Percentiles rank a stretch among this genome's conserved stretches.
Evolutionary conservation across 2,113 vertebrate genomes (phyloP).

Genomic region (Erpornis zantholeuca): DNA sequence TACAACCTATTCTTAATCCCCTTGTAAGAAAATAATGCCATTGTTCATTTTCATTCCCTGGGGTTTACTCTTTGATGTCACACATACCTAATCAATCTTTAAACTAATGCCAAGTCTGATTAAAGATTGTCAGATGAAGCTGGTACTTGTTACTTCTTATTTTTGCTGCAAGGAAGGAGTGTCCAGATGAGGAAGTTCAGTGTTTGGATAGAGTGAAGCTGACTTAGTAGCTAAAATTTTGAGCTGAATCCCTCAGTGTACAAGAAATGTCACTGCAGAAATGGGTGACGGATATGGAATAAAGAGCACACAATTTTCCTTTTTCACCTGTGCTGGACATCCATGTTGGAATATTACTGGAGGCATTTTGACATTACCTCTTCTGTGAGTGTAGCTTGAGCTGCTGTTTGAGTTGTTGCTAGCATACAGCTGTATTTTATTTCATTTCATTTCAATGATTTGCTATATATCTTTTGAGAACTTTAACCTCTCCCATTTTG

Average conservation of each 20-base stretch:
- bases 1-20: background rate
- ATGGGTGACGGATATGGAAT: background rate
- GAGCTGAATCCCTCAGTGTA: background rate
- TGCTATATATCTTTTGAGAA: background rate
- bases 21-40: conserved; percentile 38
- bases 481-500: background rate
- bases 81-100: conserved; percentile 44
- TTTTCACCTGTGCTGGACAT: background rate
- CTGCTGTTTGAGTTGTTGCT: background rate
- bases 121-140: conserved; percentile 22
- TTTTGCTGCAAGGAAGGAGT: conserved; percentile 1
- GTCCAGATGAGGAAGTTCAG: background rate
- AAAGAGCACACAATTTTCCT: background rate
- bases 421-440: background rate
- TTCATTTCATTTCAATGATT: background rate
- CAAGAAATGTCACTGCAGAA: background rate
- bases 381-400: background rate
- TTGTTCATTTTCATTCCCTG: conserved; percentile 43
- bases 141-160: background rate
- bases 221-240: background rate
- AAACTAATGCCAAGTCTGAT: conserved; percentile 22
- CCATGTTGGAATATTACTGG: background rate
- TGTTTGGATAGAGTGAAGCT: background rate
- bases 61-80: conserved; percentile 31
- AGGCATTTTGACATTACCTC: background rate